Conservation (phyloP, 2,113 vertebrate genomes). For the Xyliphius kryptos region DNA sequence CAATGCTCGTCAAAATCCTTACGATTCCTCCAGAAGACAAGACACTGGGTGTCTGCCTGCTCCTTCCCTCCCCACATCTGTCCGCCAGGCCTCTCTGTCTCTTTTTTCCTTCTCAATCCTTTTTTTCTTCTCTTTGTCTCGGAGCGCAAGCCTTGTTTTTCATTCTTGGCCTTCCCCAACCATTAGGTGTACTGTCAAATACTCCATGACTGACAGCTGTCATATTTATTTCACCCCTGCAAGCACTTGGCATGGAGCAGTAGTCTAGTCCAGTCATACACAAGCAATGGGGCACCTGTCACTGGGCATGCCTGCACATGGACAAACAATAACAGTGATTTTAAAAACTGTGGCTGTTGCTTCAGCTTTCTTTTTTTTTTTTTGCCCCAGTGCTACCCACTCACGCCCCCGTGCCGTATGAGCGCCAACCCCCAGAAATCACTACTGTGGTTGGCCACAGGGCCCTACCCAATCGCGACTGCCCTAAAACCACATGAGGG, state of each 20-base stretch:
- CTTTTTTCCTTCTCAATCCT: not conserved
- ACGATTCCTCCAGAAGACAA: no score
- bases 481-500: conserved; percentile 80
- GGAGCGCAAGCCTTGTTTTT: conserved; percentile 37
- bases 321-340: conserved; percentile 71
- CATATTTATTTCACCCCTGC: conserved; percentile 34
- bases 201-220: conserved; percentile 45
- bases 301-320: conserved; percentile 58
- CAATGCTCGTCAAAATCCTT: conserved; percentile 53
- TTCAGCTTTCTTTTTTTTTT: conserved; percentile 64
- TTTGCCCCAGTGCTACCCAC: no score
- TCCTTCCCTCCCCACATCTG: conserved; percentile 24
- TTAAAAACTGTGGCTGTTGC: conserved; percentile 52
- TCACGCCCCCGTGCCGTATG: conserved; percentile 57
- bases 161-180: conserved; percentile 39
- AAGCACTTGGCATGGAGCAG: conserved; percentile 40
- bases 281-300: conserved; percentile 42
- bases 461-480: conserved; percentile 62
- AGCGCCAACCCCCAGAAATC: conserved; percentile 55
- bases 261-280: conserved; percentile 37
- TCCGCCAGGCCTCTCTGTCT: conserved; percentile 21
- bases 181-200: no score
- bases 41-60: no score
- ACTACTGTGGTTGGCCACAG: conserved; percentile 62
- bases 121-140: conserved; percentile 19